phyloP scores from a whole-genome alignment of 2,888 invertebrate species.

The Synanthedon tipuliformis region DNA sequence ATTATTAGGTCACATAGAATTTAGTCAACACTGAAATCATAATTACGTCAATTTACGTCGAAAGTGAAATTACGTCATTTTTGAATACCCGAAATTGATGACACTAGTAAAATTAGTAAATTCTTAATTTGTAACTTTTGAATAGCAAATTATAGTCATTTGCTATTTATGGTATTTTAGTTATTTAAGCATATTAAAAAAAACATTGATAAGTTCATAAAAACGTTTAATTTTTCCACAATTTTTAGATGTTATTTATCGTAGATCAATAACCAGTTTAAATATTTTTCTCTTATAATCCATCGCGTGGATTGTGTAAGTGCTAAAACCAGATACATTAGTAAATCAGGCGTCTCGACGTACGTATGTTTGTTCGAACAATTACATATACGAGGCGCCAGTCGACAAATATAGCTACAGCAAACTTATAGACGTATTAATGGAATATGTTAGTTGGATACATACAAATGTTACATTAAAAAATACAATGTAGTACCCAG shows the following conservation, averaged over 20 bases:
- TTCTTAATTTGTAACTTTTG: too few species aligned
- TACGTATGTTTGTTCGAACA: constrained; percentile 52
- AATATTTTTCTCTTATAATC: constrained; percentile 1
- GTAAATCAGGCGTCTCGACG: constrained; percentile 50
- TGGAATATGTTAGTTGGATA: constrained; percentile 1
- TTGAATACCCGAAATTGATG: neutral
- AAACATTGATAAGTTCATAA: too few species aligned
- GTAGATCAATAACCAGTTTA: neutral
- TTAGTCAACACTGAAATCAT: constrained; percentile 1
- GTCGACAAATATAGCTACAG: constrained; percentile 48
- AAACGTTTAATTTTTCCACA: too few species aligned
- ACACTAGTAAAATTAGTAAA: too few species aligned
- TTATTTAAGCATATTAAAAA: too few species aligned
- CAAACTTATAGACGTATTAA: constrained; percentile 18
- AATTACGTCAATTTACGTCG: constrained; percentile 12
- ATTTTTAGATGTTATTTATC: too few species aligned
- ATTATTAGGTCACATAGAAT: neutral
- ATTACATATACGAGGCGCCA: constrained; percentile 62
- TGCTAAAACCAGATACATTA: constrained; percentile 63
- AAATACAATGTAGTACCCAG: too few species aligned
- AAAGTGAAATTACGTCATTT: constrained; percentile 13
- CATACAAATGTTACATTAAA: neutral
- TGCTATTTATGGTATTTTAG: too few species aligned
- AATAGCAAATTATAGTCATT: too few species aligned
- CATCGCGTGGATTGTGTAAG: constrained; percentile 26